These are phyloP conservation scores for Neosilurus mollespiculum DNA, from an alignment of 2,797 vertebrate genomes.

Conservation along the genomic window DNA sequence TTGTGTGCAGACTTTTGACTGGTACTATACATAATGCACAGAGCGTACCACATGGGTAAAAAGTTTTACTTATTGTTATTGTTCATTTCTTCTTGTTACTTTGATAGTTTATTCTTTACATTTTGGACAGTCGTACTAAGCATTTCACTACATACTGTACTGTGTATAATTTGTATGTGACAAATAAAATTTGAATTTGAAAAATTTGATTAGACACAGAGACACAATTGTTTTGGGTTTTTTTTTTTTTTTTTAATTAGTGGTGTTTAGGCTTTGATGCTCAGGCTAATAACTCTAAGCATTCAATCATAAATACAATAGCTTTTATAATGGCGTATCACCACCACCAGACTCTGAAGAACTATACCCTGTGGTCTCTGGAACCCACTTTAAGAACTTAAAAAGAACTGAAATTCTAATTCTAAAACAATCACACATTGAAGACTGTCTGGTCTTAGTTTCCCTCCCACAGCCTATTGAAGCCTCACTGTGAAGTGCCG, in stretches of 20 bases:
- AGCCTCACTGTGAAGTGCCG: constrained; percentile 64
- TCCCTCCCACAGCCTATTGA: constrained; percentile 57
- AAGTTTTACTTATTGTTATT: too few species aligned
- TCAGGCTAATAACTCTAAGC: background rate
- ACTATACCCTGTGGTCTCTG: background rate
- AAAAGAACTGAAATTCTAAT: constrained; percentile 17
- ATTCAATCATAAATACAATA: background rate
- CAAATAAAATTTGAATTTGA: too few species aligned
- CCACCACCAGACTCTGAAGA: background rate
- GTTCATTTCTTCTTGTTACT: too few species aligned
- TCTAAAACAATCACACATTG: constrained; percentile 4
- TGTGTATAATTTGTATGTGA: too few species aligned
- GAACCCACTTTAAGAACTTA: background rate
- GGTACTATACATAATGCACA: too few species aligned
- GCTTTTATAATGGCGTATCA: background rate
- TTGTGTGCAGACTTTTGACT: too few species aligned
- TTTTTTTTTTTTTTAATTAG: background rate
- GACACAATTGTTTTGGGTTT: too few species aligned
- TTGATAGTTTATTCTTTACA: too few species aligned
- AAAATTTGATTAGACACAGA: too few species aligned
- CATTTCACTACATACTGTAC: too few species aligned
- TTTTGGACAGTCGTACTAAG: too few species aligned
- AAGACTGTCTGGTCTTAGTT: constrained; percentile 8
- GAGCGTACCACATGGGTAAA: too few species aligned
- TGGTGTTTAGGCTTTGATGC: background rate